Conservation (phyloP, 2,797 vertebrate genomes). For the Pipistrellus kuhlii region DNA sequence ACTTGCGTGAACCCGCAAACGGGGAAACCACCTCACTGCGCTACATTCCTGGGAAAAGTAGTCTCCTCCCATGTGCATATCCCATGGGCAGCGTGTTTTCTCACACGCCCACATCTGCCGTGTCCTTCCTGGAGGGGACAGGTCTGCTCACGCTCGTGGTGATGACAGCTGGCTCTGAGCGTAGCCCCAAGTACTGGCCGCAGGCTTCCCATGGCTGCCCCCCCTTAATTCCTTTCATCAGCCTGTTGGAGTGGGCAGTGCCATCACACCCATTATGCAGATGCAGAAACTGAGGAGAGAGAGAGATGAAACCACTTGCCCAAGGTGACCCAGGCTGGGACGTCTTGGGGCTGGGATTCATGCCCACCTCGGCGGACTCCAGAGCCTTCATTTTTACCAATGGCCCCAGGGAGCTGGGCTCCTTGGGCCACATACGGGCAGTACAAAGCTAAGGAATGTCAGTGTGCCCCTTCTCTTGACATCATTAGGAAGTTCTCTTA, state of each 20-base stretch:
- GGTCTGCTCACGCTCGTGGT: background rate
- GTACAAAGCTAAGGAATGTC: slow-evolving; percentile 25
- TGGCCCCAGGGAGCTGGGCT: slow-evolving; percentile 13
- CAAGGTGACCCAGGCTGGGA: too few species aligned
- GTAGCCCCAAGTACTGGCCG: background rate
- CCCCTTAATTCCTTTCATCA: background rate
- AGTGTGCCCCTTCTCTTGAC: background rate
- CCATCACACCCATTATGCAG: background rate
- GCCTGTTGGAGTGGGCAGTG: background rate
- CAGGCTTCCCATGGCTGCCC: background rate
- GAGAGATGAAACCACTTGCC: background rate
- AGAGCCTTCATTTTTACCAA: background rate
- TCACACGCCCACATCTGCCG: background rate
- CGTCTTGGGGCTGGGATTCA: background rate
- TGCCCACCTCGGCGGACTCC: accelerated
- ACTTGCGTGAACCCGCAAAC: background rate
- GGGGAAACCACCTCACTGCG: background rate
- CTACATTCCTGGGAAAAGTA: background rate
- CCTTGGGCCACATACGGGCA: slow-evolving; percentile 38
- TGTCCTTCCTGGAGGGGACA: background rate
- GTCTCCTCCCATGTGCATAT: background rate
- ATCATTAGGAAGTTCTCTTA: background rate
- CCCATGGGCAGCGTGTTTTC: background rate
- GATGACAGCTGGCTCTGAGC: background rate
- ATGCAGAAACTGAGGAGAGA: background rate